Conservation (phyloP, 2,797 vertebrate species). For the Anabas testudineus region DNA sequence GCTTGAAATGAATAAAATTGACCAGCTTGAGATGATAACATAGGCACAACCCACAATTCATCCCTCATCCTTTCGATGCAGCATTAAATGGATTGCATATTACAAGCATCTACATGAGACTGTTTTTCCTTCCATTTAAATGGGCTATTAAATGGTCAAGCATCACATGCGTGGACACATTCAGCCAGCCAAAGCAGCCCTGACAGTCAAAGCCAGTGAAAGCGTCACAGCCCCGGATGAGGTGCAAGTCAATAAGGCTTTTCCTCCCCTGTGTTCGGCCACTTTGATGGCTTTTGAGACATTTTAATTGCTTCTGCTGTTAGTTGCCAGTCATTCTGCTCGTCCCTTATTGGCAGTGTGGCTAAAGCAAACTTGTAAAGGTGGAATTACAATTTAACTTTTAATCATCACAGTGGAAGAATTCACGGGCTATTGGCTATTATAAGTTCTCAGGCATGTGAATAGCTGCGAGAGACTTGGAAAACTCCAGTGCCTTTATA, state of each 20-base stretch:
- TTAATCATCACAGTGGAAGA: slow-evolving; percentile 42
- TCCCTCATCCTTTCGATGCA: slow-evolving; percentile 18
- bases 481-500: slow-evolving; percentile 26
- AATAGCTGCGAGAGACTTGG: slow-evolving; percentile 12
- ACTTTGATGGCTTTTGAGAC: slow-evolving; percentile 51
- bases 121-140: slow-evolving; percentile 17
- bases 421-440: slow-evolving; percentile 10
- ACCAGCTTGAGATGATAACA: slow-evolving; percentile 49
- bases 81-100: slow-evolving; percentile 18
- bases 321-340: slow-evolving; percentile 25
- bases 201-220: not conserved
- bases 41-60: slow-evolving; percentile 6
- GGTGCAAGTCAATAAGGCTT: slow-evolving; percentile 41
- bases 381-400: slow-evolving; percentile 43
- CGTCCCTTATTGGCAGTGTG: slow-evolving; percentile 21
- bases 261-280: slow-evolving; percentile 12
- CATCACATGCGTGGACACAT: slow-evolving; percentile 9
- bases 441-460: slow-evolving; percentile 12
- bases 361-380: slow-evolving; percentile 40
- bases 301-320: slow-evolving; percentile 58
- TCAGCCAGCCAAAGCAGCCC: slow-evolving; percentile 15
- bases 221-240: slow-evolving; percentile 7
- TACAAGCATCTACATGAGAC: not conserved
- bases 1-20: slow-evolving; percentile 55
- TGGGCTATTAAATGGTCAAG: slow-evolving; percentile 25